These are phyloP conservation scores for Dermatemys mawii DNA, from an alignment of 2,113 vertebrate species.

Conservation along the genomic window DNA sequence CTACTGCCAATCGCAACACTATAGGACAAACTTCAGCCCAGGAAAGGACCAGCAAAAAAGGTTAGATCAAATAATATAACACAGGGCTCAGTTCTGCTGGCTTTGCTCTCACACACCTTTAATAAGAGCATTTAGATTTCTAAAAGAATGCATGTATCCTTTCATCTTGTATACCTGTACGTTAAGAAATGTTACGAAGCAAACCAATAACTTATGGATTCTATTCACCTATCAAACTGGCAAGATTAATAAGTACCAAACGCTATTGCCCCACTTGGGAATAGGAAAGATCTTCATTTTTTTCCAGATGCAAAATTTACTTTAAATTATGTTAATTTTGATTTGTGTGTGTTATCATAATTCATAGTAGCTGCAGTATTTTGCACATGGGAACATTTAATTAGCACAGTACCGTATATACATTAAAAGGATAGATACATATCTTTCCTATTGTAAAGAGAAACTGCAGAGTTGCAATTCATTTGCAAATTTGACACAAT, in stretches of 20 bases:
- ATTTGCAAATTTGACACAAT: no score
- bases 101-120: background rate
- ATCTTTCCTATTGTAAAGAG: background rate
- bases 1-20: background rate
- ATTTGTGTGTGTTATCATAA: background rate
- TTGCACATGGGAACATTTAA: background rate
- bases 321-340: background rate
- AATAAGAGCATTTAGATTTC: background rate
- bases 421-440: background rate
- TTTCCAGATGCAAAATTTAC: background rate
- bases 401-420: background rate
- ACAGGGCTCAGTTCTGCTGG: no score
- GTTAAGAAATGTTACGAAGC: background rate
- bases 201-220: background rate
- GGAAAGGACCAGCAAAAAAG: background rate
- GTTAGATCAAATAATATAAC: background rate
- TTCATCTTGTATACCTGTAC: background rate
- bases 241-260: background rate
- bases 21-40: background rate
- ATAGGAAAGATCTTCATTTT: background rate
- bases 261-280: background rate
- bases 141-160: background rate
- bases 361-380: background rate
- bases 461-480: no score
- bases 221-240: background rate